Conservation (phyloP, 1,140 invertebrate species). For the Acromyrmex charruanus region DNA sequence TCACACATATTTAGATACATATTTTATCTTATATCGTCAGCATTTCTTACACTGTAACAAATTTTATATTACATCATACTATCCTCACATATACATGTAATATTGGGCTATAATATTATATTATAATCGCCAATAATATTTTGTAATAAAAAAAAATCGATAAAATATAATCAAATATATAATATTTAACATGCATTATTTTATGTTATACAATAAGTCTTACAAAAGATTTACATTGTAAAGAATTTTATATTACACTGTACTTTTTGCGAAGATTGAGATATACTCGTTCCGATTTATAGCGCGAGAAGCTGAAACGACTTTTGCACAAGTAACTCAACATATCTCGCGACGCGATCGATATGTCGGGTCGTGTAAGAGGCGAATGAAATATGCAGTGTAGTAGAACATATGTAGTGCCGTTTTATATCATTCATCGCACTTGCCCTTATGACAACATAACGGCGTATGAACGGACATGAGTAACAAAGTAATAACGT, state of each 20-base stretch:
- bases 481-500: slow-evolving; percentile 52
- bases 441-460: slow-evolving; percentile 56
- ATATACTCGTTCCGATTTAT: slow-evolving; percentile 27
- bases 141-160: background rate
- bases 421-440: slow-evolving; percentile 73
- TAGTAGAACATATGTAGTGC: slow-evolving; percentile 55
- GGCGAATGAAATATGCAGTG: slow-evolving; percentile 68
- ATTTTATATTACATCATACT: too few species aligned
- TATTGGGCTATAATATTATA: background rate
- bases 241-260: background rate
- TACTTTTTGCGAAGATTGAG: slow-evolving; percentile 25
- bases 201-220: background rate
- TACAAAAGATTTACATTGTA: background rate
- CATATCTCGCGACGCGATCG: slow-evolving; percentile 72
- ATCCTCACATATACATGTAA: background rate
- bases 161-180: background rate
- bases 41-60: too few species aligned
- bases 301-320: slow-evolving; percentile 65
- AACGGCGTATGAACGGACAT: slow-evolving; percentile 61
- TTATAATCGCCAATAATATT: background rate
- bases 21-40: background rate
- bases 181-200: background rate
- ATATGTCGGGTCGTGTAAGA: slow-evolving; percentile 68
- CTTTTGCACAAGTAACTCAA: slow-evolving; percentile 70
- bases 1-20: background rate